Conservation (phyloP, 2,113 vertebrate species). For the Xiphophorus maculatus region DNA sequence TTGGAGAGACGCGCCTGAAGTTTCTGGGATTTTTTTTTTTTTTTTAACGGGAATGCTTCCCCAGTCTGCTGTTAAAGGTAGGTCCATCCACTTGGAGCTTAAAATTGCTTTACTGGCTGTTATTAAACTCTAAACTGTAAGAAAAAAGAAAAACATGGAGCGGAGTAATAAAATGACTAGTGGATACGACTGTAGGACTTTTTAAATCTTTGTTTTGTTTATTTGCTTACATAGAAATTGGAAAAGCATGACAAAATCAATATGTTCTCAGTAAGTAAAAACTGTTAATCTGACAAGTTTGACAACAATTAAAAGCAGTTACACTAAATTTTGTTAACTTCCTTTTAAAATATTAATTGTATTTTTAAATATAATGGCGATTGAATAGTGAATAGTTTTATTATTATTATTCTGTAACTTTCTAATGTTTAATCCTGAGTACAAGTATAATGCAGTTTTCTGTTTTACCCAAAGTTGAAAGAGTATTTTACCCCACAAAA, state of each 20-base stretch:
- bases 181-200: not conserved
- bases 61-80: slow-evolving; percentile 65
- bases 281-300: not conserved
- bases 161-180: not conserved
- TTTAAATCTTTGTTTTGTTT: not conserved
- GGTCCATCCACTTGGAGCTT: slow-evolving; percentile 31
- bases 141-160: not conserved
- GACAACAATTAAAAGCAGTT: not conserved
- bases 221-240: not conserved
- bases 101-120: not conserved
- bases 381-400: not conserved
- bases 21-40: slow-evolving; percentile 13
- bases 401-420: not conserved
- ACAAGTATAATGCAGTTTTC: not conserved
- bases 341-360: not conserved
- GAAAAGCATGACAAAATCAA: not conserved
- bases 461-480: not conserved
- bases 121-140: not conserved
- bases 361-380: not conserved
- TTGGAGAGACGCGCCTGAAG: slow-evolving; percentile 38
- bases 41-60: slow-evolving; percentile 68
- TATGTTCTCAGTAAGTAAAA: not conserved
- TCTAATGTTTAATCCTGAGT: not conserved
- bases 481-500: not conserved
- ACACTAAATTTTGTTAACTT: not conserved